These are phyloP conservation scores for Linyphia triangularis DNA, from an alignment of 2,888 invertebrate genomes.

Conservation along the genomic window DNA sequence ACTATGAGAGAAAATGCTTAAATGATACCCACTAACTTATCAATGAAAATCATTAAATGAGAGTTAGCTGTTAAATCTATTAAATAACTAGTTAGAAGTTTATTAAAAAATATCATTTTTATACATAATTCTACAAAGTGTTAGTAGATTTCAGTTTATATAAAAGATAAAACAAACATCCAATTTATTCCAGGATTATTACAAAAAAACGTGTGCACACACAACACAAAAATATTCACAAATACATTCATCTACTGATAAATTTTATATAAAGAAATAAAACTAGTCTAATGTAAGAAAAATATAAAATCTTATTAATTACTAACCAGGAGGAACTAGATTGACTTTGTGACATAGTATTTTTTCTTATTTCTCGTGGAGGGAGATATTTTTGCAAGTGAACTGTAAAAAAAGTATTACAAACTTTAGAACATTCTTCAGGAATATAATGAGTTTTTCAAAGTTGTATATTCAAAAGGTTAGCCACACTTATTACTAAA, in stretches of 20 bases:
- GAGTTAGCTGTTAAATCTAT: too few relatives aligned
- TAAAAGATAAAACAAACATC: background rate
- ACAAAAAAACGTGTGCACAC: background rate
- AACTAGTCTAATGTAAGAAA: too few relatives aligned
- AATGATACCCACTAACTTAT: background rate
- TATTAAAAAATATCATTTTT: background rate
- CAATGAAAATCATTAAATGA: too few relatives aligned
- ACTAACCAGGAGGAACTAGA: slow-evolving; percentile 44
- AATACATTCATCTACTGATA: background rate
- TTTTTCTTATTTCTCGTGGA: background rate
- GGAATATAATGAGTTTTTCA: too few relatives aligned
- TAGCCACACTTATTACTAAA: too few relatives aligned
- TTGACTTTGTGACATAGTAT: slow-evolving; percentile 46
- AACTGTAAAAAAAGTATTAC: slow-evolving; percentile 11
- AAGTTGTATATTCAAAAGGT: too few relatives aligned
- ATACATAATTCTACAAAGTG: background rate
- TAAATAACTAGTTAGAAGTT: background rate
- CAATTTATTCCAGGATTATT: background rate
- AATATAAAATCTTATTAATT: background rate
- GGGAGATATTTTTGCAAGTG: slow-evolving; percentile 33
- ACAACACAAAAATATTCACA: background rate
- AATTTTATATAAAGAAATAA: background rate
- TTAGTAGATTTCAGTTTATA: background rate
- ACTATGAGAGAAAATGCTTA: background rate
- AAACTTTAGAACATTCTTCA: background rate